A percentile compares a stretch with the other conserved stretches of the same genome.
These are phyloP conservation scores for Polypedilum pembai DNA, from an alignment of 1,140 invertebrate genomes.

Conservation along the genomic window DNA sequence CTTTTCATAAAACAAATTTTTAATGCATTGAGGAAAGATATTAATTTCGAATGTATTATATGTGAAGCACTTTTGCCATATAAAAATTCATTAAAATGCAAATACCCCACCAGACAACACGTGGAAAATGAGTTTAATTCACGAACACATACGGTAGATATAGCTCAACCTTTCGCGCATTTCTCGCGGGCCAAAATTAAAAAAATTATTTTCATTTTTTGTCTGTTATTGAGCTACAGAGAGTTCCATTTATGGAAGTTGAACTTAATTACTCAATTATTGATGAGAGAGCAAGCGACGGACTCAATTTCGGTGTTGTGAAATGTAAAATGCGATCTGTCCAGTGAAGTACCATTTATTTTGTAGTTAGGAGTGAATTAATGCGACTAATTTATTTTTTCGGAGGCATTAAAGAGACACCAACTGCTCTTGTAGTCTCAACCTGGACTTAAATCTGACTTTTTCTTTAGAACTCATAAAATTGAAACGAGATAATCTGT, in stretches of 20 bases:
- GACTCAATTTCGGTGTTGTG: neutral
- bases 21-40: too few relatives aligned
- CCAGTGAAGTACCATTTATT: neutral
- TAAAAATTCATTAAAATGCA: too few relatives aligned
- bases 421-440: too few relatives aligned
- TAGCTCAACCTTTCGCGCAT: neutral
- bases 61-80: too few relatives aligned
- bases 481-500: neutral
- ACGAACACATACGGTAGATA: neutral
- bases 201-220: neutral
- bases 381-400: neutral
- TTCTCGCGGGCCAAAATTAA: neutral
- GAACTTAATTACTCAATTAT: slow-evolving; percentile 25
- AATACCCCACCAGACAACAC: neutral
- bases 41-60: too few relatives aligned
- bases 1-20: neutral
- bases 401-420: too few relatives aligned
- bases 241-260: neutral
- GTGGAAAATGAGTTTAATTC: neutral
- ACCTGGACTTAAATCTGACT: too few relatives aligned
- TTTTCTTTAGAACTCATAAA: too few relatives aligned
- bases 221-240: slow-evolving; percentile 9
- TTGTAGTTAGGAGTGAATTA: slow-evolving; percentile 4
- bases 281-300: slow-evolving; percentile 1
- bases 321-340: slow-evolving; percentile 17